phyloP scores from a whole-genome alignment of 2,113 vertebrate species.

The Erythrocercus mccallii region DNA sequence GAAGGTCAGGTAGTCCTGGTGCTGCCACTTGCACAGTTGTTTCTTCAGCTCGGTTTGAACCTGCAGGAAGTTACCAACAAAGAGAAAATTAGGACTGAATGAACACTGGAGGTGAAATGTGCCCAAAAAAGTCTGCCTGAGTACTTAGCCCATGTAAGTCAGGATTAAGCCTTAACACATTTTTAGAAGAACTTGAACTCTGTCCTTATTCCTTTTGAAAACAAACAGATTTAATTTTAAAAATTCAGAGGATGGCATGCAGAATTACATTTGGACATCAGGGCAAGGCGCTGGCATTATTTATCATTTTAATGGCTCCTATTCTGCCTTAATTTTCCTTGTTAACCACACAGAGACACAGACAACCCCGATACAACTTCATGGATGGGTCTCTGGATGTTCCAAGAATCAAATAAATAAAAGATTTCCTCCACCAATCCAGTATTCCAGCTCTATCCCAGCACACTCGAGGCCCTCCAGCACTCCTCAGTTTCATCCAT shows the following conservation, averaged over 20 bases:
- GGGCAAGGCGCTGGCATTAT: neutral
- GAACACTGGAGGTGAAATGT: neutral
- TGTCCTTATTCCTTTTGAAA: neutral
- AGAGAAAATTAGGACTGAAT: neutral
- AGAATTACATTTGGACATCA: neutral
- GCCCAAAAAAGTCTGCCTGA: neutral
- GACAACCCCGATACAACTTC: neutral
- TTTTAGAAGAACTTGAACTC: neutral
- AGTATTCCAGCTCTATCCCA: neutral
- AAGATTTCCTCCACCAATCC: neutral
- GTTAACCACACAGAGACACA: neutral
- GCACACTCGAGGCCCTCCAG: neutral
- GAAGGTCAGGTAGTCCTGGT: slow-evolving; percentile 70
- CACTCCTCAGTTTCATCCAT: neutral
- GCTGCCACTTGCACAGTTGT: slow-evolving; percentile 72
- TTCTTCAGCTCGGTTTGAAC: slow-evolving; percentile 82
- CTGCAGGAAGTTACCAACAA: slow-evolving; percentile 21
- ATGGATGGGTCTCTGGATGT: neutral
- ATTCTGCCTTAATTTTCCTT: neutral
- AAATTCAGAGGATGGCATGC: neutral
- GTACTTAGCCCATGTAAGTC: neutral
- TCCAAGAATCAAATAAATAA: neutral
- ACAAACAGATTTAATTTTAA: neutral
- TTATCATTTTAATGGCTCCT: neutral
- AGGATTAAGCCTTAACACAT: neutral